A percentile compares a stretch with the other conserved stretches of the same genome.
Conservation (phyloP, 2,888 invertebrate genomes). For the Choreutis nemorana region DNA sequence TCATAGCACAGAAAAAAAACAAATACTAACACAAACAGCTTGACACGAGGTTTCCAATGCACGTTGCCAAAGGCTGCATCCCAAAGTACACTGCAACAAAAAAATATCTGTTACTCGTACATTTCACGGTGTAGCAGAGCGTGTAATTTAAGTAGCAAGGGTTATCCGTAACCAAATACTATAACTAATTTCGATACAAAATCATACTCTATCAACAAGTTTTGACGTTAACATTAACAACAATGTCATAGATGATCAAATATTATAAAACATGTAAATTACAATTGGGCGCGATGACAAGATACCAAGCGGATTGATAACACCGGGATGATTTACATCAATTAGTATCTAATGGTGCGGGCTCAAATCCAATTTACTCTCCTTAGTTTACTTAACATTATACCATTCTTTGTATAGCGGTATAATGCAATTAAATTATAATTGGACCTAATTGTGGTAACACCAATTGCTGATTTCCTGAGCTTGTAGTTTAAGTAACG, state of each 20-base stretch:
- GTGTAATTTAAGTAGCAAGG: conserved; percentile 9
- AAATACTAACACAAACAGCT: conserved; percentile 80
- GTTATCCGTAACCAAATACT: too few species aligned
- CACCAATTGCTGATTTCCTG: too few species aligned
- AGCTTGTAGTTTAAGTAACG: conserved; percentile 5
- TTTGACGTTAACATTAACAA: too few species aligned
- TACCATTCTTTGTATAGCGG: conserved; percentile 23
- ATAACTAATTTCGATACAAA: too few species aligned
- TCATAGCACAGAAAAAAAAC: too few species aligned
- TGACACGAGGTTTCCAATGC: conserved; percentile 81
- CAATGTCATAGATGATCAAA: too few species aligned
- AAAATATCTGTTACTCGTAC: conserved; percentile 5
- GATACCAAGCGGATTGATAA: conserved; percentile 12
- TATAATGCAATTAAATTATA: conserved; percentile 16
- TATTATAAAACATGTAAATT: conserved; percentile 11
- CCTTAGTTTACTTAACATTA: conserved; percentile 12
- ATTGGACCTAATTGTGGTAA: too few species aligned
- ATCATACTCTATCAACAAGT: too few species aligned
- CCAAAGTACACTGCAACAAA: conserved; percentile 76
- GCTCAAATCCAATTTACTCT: conserved; percentile 38
- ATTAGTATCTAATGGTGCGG: conserved; percentile 44
- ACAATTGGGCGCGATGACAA: conserved; percentile 14
- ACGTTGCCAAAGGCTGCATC: conserved; percentile 80
- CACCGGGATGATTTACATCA: conserved; percentile 20
- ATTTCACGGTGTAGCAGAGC: conserved; percentile 11